Conservation (phyloP, 2,113 vertebrate genomes). For the Cyrtonyx montezumae region DNA sequence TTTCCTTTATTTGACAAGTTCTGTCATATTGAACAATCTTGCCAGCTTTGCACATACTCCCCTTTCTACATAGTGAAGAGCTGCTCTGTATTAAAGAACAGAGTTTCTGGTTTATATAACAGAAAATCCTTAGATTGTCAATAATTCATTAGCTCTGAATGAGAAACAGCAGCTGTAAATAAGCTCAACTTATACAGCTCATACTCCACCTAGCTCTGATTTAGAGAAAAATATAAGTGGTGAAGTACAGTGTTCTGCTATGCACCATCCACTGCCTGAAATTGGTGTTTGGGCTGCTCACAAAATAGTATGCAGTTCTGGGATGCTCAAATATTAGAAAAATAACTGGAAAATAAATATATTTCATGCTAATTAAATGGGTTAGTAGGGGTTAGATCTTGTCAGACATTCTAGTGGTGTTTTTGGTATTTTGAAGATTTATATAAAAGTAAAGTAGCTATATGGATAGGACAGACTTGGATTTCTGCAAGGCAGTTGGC, state of each 20-base stretch:
- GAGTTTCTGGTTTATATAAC: conserved; percentile 7
- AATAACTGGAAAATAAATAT: neutral
- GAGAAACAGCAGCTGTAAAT: neutral
- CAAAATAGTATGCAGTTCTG: neutral
- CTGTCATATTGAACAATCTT: neutral
- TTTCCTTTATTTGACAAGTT: neutral
- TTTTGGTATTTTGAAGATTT: neutral
- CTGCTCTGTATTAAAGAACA: neutral
- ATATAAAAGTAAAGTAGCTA: neutral
- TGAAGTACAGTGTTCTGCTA: neutral
- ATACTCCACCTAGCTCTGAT: conserved; percentile 11
- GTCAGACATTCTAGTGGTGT: neutral
- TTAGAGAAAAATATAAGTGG: neutral
- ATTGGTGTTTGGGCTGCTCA: neutral
- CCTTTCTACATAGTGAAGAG: neutral
- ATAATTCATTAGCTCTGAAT: conserved; percentile 26
- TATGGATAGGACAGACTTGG: neutral
- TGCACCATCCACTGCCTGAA: neutral
- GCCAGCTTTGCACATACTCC: neutral
- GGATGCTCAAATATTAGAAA: neutral
- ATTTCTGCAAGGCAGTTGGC: conserved; percentile 29
- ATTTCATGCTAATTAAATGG: neutral
- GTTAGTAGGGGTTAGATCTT: neutral
- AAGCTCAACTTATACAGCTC: conserved; percentile 10
- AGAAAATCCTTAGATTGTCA: conserved; percentile 3